phyloP scores from a whole-genome alignment of 1,140 invertebrate species.

The Dolichoris vasculosae region DNA sequence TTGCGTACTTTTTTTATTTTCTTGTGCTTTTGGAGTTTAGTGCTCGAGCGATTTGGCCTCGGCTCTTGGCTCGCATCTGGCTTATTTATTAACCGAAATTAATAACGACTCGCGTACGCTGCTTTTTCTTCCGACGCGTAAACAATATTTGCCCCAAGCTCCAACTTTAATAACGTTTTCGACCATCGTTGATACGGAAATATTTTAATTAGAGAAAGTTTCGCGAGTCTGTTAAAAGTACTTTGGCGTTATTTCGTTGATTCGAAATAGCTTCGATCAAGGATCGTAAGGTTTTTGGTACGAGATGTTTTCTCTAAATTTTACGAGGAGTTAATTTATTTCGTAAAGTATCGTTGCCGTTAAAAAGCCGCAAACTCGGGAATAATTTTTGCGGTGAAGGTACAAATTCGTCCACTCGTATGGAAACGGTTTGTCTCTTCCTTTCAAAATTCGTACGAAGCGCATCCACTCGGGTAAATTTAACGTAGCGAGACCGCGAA shows the following conservation, averaged over 20 bases:
- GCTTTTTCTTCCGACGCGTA: neutral
- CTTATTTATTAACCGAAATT: slow-evolving; percentile 11
- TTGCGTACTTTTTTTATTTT: neutral
- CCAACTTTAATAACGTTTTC: neutral
- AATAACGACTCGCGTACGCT: neutral
- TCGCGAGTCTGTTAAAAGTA: neutral
- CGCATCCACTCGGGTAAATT: neutral
- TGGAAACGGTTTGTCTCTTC: neutral
- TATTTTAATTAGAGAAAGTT: slow-evolving; percentile 24
- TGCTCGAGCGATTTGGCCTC: neutral
- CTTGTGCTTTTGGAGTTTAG: neutral
- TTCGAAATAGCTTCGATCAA: no score
- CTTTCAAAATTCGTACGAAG: neutral
- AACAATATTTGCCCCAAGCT: neutral
- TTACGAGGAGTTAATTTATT: no score
- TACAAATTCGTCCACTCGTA: neutral
- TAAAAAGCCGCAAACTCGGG: no score
- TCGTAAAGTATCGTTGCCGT: no score
- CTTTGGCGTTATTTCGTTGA: neutral
- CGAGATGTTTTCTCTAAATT: neutral
- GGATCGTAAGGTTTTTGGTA: neutral
- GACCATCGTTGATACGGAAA: neutral
- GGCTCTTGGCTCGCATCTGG: neutral
- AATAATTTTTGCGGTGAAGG: no score
- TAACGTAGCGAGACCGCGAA: neutral